These are phyloP conservation scores for Neuroterus valhalla DNA, from an alignment of 1,140 invertebrate species.

Conservation along the genomic window DNA sequence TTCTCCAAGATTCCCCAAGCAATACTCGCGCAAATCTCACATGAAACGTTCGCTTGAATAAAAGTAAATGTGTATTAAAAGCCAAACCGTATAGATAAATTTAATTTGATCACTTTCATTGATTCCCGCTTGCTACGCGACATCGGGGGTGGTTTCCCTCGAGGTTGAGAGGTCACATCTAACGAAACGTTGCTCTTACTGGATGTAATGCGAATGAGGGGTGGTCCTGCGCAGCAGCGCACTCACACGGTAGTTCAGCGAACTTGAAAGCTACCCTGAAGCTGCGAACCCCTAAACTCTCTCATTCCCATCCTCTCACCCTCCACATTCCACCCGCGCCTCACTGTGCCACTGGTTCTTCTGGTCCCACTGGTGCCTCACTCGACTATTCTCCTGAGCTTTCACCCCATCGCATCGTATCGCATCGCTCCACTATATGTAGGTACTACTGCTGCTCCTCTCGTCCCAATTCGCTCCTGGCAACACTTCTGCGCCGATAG, in stretches of 20 bases:
- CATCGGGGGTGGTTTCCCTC: conserved; percentile 36
- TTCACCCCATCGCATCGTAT: too few species aligned
- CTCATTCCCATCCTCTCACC: conserved; percentile 11
- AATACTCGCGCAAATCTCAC: too few species aligned
- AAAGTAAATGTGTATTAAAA: too few species aligned
- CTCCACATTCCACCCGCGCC: conserved; percentile 33
- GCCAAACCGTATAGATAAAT: too few species aligned
- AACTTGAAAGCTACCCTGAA: conserved; percentile 57
- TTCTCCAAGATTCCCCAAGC: too few species aligned
- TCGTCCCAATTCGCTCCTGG: too few species aligned
- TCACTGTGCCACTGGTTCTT: conserved; percentile 34
- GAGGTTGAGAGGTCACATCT: conserved; percentile 39
- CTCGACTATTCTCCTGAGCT: too few species aligned
- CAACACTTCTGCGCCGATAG: conserved; percentile 1
- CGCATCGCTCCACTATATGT: too few species aligned
- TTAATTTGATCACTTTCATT: too few species aligned
- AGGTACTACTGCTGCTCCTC: too few species aligned
- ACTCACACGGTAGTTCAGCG: conserved; percentile 57
- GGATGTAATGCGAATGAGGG: conserved; percentile 65
- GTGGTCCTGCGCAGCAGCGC: conserved; percentile 68
- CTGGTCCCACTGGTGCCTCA: conserved; percentile 34
- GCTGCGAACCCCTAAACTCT: conserved; percentile 47
- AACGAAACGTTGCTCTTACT: conserved; percentile 57
- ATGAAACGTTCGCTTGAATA: too few species aligned
- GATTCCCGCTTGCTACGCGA: conserved; percentile 26